Conservation (phyloP, 2,888 invertebrate genomes). For the Physocephala rufipes region DNA sequence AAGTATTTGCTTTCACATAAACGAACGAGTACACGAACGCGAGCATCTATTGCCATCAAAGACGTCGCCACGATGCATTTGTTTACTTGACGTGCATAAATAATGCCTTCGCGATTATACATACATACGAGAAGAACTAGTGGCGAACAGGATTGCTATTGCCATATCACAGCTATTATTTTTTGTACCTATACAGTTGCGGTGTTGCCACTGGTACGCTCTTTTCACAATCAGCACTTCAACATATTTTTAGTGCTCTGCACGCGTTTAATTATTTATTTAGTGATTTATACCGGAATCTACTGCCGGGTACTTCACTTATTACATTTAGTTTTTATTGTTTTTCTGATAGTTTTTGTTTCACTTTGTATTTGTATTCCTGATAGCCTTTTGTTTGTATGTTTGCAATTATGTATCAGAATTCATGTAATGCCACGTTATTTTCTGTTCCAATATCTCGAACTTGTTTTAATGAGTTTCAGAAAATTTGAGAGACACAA, state of each 20-base stretch:
- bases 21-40: neutral
- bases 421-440: neutral
- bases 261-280: constrained; percentile 23
- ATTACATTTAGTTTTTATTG: neutral
- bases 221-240: constrained; percentile 1
- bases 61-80: constrained; percentile 6
- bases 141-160: neutral
- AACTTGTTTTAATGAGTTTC: no score
- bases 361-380: no score
- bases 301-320: no score
- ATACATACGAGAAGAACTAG: neutral
- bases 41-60: neutral
- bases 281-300: neutral
- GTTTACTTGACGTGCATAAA: constrained; percentile 23
- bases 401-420: neutral
- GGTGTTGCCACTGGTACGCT: neutral
- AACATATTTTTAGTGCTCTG: neutral
- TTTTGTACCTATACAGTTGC: no score
- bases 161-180: no score
- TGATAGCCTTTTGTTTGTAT: constrained; percentile 3
- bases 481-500: no score
- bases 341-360: no score
- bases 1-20: constrained; percentile 7
- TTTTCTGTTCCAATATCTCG: no score
- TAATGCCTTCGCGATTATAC: constrained; percentile 27